Conservation (phyloP, 2,113 vertebrate genomes). For the Sphyrna mokarran region DNA sequence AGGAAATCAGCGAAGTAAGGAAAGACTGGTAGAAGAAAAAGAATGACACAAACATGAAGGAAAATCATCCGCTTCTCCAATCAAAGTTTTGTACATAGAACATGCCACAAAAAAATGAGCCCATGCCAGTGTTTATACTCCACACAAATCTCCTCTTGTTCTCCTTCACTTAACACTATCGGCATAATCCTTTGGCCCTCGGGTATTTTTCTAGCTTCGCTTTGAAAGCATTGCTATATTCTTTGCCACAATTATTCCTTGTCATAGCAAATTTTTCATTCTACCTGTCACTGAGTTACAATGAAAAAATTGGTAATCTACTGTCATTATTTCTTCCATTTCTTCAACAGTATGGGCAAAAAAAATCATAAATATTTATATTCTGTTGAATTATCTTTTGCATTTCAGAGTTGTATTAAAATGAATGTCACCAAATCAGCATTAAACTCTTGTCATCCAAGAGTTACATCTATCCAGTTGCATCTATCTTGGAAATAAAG, state of each 20-base stretch:
- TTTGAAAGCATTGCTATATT: neutral
- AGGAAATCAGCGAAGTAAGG: too few species aligned
- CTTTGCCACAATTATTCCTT: neutral
- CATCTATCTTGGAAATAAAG: neutral
- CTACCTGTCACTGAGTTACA: neutral
- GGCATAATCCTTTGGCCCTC: neutral
- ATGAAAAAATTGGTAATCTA: neutral
- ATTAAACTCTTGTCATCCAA: neutral
- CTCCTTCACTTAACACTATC: neutral
- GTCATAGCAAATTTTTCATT: neutral
- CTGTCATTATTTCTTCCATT: neutral
- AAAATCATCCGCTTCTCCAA: too few species aligned
- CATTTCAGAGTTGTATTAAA: neutral
- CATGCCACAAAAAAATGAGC: neutral
- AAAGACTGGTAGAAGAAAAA: too few species aligned
- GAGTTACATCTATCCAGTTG: too few species aligned
- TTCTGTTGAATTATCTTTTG: neutral
- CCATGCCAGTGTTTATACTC: neutral
- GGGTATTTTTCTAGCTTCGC: neutral
- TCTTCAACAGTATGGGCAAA: neutral
- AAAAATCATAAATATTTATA: neutral
- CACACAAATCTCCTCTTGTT: neutral
- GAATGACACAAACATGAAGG: too few species aligned
- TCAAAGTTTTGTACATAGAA: neutral
- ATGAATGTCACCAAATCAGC: neutral